These are phyloP conservation scores for Serinus canaria DNA, from an alignment of 2,113 vertebrate species.

Conservation along the genomic window DNA sequence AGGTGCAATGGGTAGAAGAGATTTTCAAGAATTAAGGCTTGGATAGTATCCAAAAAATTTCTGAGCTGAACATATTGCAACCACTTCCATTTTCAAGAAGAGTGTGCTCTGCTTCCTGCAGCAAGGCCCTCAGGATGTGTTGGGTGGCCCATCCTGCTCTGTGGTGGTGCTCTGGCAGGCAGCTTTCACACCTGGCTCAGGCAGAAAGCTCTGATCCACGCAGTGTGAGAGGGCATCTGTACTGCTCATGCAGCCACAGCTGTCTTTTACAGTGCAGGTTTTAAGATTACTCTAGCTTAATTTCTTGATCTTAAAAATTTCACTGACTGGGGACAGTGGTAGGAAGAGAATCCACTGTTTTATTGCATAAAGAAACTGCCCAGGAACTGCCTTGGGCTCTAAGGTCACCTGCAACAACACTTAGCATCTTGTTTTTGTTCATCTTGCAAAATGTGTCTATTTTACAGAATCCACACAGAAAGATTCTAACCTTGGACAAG, in stretches of 20 bases:
- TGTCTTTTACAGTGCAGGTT: neutral
- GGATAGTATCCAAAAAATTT: neutral
- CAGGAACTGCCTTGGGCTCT: neutral
- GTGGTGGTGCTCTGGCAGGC: rapidly evolving
- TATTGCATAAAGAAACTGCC: neutral
- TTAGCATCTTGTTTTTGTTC: neutral
- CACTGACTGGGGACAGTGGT: neutral
- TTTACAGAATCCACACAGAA: neutral
- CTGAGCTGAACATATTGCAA: neutral
- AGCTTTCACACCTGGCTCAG: neutral
- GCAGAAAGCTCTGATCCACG: neutral
- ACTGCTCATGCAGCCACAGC: neutral
- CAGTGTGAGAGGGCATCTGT: rapidly evolving
- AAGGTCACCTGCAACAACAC: neutral
- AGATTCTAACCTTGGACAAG: neutral
- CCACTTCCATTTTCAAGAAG: neutral
- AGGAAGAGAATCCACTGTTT: neutral
- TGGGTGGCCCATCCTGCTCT: rapidly evolving
- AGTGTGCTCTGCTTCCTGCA: neutral
- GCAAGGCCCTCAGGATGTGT: neutral
- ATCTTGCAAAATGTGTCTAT: neutral
- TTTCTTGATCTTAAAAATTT: neutral
- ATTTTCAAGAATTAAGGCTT: neutral
- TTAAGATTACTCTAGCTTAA: neutral
- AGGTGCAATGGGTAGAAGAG: neutral